Evolutionary conservation across 2,888 invertebrate species (phyloP).

Genomic region (Andrena minutula): DNA sequence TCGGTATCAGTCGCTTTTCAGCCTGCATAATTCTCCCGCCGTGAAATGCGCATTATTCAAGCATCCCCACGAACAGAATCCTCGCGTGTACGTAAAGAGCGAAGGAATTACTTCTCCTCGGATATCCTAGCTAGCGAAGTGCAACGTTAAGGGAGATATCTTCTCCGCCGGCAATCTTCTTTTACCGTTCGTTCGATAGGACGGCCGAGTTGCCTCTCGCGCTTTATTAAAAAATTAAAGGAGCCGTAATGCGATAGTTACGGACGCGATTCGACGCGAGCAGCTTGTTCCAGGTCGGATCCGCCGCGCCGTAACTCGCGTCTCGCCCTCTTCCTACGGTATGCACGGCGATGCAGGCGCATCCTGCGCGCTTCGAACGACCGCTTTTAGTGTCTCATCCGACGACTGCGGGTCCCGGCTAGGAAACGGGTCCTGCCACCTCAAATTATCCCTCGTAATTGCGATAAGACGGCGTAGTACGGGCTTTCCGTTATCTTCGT

Average conservation of each 20-base stretch:
- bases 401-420: slow-evolving; percentile 28
- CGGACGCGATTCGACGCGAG: slow-evolving; percentile 41
- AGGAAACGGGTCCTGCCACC: slow-evolving; percentile 33
- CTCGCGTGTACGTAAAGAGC: slow-evolving; percentile 35
- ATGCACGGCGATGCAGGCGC: slow-evolving; percentile 12
- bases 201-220: slow-evolving; percentile 24
- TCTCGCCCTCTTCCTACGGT: slow-evolving; percentile 9
- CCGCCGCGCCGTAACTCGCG: slow-evolving; percentile 26
- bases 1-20: slow-evolving; percentile 20
- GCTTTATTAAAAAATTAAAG: slow-evolving; percentile 60
- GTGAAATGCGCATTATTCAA: neutral
- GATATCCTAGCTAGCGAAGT: slow-evolving; percentile 22
- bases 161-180: slow-evolving; percentile 37
- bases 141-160: slow-evolving; percentile 44
- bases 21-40: slow-evolving; percentile 21
- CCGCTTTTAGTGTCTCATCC: slow-evolving; percentile 46
- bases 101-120: slow-evolving; percentile 27
- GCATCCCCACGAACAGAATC: slow-evolving; percentile 28
- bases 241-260: slow-evolving; percentile 43
- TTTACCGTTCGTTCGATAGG: slow-evolving; percentile 31
- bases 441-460: slow-evolving; percentile 64
- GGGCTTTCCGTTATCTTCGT: slow-evolving; percentile 53
- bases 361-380: slow-evolving; percentile 36
- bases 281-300: slow-evolving; percentile 21
- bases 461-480: slow-evolving; percentile 60